These are phyloP conservation scores for Harpalus rubripes DNA, from an alignment of 2,888 invertebrate species.

Conservation along the genomic window DNA sequence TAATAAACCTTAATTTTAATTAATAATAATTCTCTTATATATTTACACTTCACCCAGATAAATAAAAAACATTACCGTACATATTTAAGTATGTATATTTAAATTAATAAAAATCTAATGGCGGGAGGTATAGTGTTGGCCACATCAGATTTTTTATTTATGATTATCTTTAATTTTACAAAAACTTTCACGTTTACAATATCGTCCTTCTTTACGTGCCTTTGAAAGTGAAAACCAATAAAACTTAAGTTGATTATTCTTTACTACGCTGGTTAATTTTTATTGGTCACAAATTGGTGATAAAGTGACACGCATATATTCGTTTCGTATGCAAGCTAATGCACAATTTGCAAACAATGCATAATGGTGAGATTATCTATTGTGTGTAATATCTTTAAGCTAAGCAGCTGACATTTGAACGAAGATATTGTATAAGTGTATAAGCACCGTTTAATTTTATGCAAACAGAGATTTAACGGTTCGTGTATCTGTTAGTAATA, in stretches of 20 bases:
- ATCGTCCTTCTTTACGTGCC: neutral
- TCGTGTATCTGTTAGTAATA: no score
- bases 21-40: no score
- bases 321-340: conserved; percentile 4
- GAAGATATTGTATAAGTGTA: neutral
- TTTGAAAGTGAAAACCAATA: neutral
- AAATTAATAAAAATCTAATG: no score
- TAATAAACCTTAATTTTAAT: no score
- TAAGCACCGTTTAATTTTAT: neutral
- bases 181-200: neutral
- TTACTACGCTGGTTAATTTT: conserved; percentile 11
- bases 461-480: neutral
- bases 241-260: neutral
- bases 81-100: no score
- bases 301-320: conserved; percentile 8
- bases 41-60: no score
- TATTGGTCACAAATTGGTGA: conserved; percentile 38
- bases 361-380: conserved; percentile 17
- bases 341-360: conserved; percentile 32
- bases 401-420: neutral
- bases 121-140: no score
- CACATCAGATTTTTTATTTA: no score
- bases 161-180: no score
- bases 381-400: neutral
- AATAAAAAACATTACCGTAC: no score